Evolutionary conservation across 2,113 vertebrate species (phyloP).

Genomic region (Hippocampus barbouri): DNA sequence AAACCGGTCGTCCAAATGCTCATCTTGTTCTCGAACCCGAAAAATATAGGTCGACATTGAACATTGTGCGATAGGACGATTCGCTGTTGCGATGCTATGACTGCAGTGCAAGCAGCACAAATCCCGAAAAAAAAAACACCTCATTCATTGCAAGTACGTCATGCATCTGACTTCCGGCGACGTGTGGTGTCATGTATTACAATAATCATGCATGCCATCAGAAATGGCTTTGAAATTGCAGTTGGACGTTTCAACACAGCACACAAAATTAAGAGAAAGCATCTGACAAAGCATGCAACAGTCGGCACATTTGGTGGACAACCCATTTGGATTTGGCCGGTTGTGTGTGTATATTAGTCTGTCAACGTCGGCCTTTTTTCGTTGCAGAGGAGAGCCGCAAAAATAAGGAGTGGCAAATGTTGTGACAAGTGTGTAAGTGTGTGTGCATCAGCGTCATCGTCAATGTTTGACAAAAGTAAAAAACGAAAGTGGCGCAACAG

Average conservation of each 20-base stretch:
- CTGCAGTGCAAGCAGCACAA: not conserved
- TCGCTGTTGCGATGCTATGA: constrained; percentile 1
- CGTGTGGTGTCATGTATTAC: not conserved
- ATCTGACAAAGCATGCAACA: too few species aligned
- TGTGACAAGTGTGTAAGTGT: not conserved
- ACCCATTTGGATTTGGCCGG: not conserved
- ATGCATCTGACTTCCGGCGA: not conserved
- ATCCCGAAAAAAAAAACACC: not conserved
- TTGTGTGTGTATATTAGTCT: too few species aligned
- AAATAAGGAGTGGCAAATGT: not conserved
- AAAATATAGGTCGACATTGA: constrained; percentile 8
- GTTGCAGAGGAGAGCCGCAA: not conserved
- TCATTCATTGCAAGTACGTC: not conserved
- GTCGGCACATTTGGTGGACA: too few species aligned
- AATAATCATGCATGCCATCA: not conserved
- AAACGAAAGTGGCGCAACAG: constrained; percentile 26
- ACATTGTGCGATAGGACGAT: constrained; percentile 25
- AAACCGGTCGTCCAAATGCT: constrained; percentile 4
- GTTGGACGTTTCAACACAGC: too few species aligned
- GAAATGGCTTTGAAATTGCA: too few species aligned
- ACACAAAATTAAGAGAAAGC: too few species aligned
- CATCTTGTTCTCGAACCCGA: constrained; percentile 9
- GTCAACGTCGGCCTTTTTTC: too few species aligned
- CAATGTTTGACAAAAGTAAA: constrained; percentile 13
- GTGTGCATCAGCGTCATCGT: not conserved